phyloP scores from a whole-genome alignment of 2,797 vertebrate species.

The Podarcis siculus region DNA sequence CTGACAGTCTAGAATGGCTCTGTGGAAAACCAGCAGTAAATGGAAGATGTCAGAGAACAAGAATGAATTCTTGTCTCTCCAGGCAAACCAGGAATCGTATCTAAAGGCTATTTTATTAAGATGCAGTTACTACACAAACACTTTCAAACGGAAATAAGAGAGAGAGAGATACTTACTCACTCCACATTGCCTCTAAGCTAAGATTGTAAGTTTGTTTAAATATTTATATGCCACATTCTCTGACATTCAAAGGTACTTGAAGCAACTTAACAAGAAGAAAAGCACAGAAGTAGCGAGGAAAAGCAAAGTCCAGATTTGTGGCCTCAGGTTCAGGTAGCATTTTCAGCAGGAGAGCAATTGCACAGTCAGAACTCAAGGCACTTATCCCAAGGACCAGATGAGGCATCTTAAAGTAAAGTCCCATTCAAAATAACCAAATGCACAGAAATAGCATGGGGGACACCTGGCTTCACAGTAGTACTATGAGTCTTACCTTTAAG shows the following conservation, averaged over 20 bases:
- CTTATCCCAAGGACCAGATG: background rate
- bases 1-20: background rate
- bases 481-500: no score
- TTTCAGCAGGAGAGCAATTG: no score
- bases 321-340: background rate
- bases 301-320: background rate
- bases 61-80: background rate
- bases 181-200: background rate
- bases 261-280: background rate
- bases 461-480: no score
- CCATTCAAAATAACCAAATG: no score
- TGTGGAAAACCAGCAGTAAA: background rate
- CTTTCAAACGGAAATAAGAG: background rate
- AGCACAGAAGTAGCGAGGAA: background rate
- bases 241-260: background rate
- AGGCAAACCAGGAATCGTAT: background rate
- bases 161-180: background rate
- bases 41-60: background rate
- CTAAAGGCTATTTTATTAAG: background rate
- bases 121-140: background rate
- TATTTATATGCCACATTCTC: conserved; percentile 1
- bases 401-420: background rate
- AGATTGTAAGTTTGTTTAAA: background rate
- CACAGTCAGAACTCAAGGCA: no score
- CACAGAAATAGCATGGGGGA: no score